Conservation (phyloP, 2,113 vertebrate genomes). For the Dipodomys stephensi region DNA sequence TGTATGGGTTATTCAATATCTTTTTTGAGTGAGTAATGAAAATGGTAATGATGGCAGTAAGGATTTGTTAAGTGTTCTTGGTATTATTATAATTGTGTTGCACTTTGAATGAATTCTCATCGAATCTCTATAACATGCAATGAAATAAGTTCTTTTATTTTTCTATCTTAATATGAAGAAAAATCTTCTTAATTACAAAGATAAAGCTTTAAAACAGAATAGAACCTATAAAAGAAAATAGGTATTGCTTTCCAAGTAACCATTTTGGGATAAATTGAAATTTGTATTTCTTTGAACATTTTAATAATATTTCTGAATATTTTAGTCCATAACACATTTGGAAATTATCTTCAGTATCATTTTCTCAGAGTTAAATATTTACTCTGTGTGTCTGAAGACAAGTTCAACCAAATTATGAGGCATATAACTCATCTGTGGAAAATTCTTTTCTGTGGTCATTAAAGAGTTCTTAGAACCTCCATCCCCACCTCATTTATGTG, state of each 20-base stretch:
- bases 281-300: not conserved
- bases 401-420: not conserved
- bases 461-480: not conserved
- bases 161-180: not conserved
- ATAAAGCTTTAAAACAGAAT: not conserved
- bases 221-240: not conserved
- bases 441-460: not conserved
- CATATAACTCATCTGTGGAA: not conserved
- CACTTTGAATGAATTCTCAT: not conserved
- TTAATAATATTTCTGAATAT: not conserved
- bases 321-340: not conserved
- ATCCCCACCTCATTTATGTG: not conserved
- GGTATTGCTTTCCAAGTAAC: not conserved
- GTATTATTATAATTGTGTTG: not conserved
- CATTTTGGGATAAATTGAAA: not conserved
- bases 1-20: not conserved
- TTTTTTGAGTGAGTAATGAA: slow-evolving; percentile 20
- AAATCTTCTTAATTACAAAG: not conserved
- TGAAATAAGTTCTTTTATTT: not conserved
- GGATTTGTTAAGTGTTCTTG: not conserved
- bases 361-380: slow-evolving; percentile 18
- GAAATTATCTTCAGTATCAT: not conserved
- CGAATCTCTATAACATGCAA: not conserved
- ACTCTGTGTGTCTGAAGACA: not conserved
- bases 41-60: not conserved